These are phyloP conservation scores for Eubasilissa regina DNA, from an alignment of 1,140 invertebrate genomes.

Conservation along the genomic window DNA sequence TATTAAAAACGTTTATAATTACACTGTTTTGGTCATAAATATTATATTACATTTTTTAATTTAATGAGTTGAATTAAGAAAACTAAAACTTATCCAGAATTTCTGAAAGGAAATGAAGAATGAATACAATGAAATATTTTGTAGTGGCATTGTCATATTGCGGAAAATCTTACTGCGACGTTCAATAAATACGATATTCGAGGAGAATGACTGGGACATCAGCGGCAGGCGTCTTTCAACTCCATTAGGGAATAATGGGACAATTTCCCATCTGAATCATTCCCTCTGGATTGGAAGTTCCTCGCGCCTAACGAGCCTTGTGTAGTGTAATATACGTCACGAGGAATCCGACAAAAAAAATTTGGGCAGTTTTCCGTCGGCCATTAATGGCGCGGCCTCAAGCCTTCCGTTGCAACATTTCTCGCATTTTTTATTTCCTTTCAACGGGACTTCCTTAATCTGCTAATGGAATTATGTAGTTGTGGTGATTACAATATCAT, in stretches of 20 bases:
- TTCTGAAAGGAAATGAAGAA: not conserved
- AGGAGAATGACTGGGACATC: constrained; percentile 2
- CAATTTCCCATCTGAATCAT: constrained; percentile 39
- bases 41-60: too few species aligned
- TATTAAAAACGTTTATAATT: too few species aligned
- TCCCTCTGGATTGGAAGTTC: constrained; percentile 27
- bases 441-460: not conserved
- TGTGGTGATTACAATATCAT: not conserved
- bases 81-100: too few species aligned
- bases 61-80: too few species aligned
- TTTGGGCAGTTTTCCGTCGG: not conserved
- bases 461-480: not conserved
- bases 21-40: too few species aligned
- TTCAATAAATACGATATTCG: not conserved
- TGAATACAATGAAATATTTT: not conserved
- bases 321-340: not conserved
- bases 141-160: not conserved
- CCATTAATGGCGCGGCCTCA: not conserved
- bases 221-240: constrained; percentile 14
- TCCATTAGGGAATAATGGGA: constrained; percentile 42
- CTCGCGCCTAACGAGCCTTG: constrained; percentile 26
- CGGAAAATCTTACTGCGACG: not conserved
- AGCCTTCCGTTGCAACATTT: not conserved
- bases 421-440: not conserved
- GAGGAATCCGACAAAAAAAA: not conserved